These are phyloP conservation scores for Chaenogobius annularis DNA, from an alignment of 2,113 vertebrate species.

Conservation along the genomic window DNA sequence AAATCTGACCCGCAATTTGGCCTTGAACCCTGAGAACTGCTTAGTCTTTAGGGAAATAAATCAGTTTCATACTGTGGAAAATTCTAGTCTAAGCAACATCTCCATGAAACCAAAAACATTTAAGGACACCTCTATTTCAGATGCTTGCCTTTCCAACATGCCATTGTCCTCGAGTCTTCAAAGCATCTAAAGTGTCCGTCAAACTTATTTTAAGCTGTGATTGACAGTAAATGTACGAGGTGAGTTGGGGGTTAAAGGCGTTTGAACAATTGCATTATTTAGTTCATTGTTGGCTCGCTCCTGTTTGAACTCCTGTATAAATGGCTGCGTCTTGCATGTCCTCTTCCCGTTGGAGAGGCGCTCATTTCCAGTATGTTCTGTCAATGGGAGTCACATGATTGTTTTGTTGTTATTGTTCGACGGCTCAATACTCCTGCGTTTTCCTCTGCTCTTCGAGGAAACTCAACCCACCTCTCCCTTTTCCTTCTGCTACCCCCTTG, in stretches of 20 bases:
- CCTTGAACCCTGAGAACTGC: no score
- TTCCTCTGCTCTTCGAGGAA: constrained; percentile 70
- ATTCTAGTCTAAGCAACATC: no score
- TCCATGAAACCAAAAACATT: background rate
- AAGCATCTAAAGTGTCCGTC: background rate
- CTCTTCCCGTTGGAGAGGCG: constrained; percentile 25
- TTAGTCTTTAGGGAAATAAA: background rate
- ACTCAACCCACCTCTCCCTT: constrained; percentile 41
- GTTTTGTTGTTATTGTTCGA: constrained; percentile 57
- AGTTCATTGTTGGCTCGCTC: constrained; percentile 5
- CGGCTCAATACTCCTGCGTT: constrained; percentile 51
- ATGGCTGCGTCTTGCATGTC: constrained; percentile 16
- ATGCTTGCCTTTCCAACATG: background rate
- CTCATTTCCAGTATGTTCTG: constrained; percentile 20
- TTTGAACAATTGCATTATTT: constrained; percentile 9
- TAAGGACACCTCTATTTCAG: background rate
- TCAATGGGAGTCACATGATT: constrained; percentile 42
- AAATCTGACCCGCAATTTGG: no score
- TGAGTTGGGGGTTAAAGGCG: background rate
- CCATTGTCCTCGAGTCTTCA: background rate
- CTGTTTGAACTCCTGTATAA: constrained; percentile 10
- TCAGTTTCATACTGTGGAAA: background rate
- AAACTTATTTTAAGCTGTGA: constrained; percentile 4
- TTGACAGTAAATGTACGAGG: background rate
- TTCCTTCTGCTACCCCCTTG: constrained; percentile 43